phyloP scores from a whole-genome alignment of 2,888 invertebrate species.

The Plutella xylostella region DNA sequence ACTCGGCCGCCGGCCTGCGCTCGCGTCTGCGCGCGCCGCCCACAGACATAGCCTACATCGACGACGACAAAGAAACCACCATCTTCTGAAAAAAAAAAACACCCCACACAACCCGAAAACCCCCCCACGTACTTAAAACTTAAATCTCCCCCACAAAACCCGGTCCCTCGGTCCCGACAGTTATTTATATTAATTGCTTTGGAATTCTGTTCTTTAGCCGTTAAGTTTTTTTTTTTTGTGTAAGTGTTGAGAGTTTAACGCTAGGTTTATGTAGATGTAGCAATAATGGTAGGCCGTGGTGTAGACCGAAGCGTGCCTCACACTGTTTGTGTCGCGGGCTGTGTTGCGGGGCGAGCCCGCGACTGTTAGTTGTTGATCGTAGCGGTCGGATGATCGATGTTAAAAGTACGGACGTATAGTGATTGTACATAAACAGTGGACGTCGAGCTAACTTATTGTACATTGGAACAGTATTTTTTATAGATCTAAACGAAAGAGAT shows the following conservation, averaged over 20 bases:
- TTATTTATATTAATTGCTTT: neutral
- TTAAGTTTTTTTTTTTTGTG: constrained; percentile 33
- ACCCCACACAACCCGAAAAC: neutral
- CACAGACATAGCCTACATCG: constrained; percentile 87
- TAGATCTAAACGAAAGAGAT: constrained; percentile 41
- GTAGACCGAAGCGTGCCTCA: too few relatives aligned
- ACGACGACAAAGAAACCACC: constrained; percentile 65
- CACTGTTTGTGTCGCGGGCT: too few relatives aligned
- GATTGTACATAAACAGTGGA: constrained; percentile 49
- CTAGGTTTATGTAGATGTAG: constrained; percentile 43
- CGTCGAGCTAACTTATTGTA: constrained; percentile 37
- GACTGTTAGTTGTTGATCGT: too few relatives aligned
- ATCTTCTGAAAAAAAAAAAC: constrained; percentile 19
- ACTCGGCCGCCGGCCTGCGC: constrained; percentile 95
- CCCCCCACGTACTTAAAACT: constrained; percentile 13
- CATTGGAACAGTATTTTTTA: constrained; percentile 62
- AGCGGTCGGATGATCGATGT: too few relatives aligned
- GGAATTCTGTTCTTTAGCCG: constrained; percentile 33
- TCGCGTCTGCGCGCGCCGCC: constrained; percentile 80
- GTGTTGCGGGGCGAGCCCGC: constrained; percentile 24
- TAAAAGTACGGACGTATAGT: constrained; percentile 33
- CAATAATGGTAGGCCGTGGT: constrained; percentile 43
- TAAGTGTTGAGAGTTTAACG: constrained; percentile 53
- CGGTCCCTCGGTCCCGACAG: neutral
- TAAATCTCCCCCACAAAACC: neutral